Base-by-base conservation (phyloP, 1,140 invertebrate species). In the Leptinotarsa texana region DNA sequence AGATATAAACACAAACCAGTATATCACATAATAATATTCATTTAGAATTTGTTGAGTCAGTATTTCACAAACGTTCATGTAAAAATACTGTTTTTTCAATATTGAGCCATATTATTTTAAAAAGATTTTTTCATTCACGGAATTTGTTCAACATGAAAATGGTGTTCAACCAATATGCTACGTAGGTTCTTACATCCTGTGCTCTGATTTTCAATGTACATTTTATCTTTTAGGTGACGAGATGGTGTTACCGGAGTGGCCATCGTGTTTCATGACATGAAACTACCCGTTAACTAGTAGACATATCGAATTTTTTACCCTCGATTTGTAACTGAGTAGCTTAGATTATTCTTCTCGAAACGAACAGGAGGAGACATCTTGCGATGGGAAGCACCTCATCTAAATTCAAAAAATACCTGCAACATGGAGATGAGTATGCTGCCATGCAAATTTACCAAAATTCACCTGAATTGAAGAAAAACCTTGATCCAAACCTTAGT, bases 361-460 rank as follows among this genome's bases (percentile, higher is more conserved):
- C 22, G 4, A 15, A 4, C 4, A 65, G 4, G 11, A 65, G 63
- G 13, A 65, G 63, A 17, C 63, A 33, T 65, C 57, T 73, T 73
- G 72, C 18, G 51, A 92, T 92, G 91, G 91, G 91, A 75, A 92
- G 90, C 83, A 87, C 90, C 22, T 91, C 91, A 17, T 91, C 91
- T 42, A 92, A 92, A 83, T 92, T 92, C 80, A 89, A 91, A 77
- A 92, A 92, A 81, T 90, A 92, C 83, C 86, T 92, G n/a, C 90
- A 91, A 82, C 89, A 91, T 87, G 91, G 91, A 27, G 91, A 92
- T 83, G 91, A 92, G 83, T 91, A 90, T 83, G 91, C 91, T 72
- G 91, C 91, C 21, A 89, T 92, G 86, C 89, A 91, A 82, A 84
- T 83, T 67, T 85, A 84, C 80, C 89, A 91, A 80, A 90, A 87